Conservation (phyloP, 2,797 vertebrate genomes). For the Psittacula derbiana region DNA sequence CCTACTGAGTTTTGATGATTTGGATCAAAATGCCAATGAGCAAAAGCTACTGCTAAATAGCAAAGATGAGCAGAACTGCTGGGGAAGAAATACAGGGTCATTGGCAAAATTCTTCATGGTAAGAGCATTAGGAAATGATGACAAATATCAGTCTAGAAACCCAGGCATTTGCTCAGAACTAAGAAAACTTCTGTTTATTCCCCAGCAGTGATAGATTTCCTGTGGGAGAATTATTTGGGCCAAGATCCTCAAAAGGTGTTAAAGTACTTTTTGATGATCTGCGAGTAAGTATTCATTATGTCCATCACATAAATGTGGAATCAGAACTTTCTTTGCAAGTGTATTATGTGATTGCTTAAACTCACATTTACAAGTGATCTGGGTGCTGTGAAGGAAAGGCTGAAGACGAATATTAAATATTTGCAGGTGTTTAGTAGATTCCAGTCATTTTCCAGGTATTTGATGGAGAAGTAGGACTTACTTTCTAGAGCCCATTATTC, state of each 20-base stretch:
- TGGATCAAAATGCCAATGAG: neutral
- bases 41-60: neutral
- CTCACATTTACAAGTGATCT: neutral
- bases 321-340: neutral
- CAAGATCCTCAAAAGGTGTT: neutral
- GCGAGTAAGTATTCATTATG: neutral
- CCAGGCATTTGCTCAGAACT: neutral
- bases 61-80: neutral
- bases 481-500: neutral
- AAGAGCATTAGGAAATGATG: neutral
- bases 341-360: neutral
- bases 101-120: neutral
- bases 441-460: neutral
- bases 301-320: neutral
- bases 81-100: neutral
- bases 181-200: neutral
- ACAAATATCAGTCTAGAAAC: neutral
- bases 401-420: neutral
- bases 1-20: neutral
- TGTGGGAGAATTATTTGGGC: neutral
- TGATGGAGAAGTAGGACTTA: neutral
- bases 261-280: neutral
- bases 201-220: neutral
- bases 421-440: neutral
- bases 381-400: neutral